Base-by-base conservation (phyloP, 2,888 invertebrate genomes). In the Spodoptera littoralis region DNA sequence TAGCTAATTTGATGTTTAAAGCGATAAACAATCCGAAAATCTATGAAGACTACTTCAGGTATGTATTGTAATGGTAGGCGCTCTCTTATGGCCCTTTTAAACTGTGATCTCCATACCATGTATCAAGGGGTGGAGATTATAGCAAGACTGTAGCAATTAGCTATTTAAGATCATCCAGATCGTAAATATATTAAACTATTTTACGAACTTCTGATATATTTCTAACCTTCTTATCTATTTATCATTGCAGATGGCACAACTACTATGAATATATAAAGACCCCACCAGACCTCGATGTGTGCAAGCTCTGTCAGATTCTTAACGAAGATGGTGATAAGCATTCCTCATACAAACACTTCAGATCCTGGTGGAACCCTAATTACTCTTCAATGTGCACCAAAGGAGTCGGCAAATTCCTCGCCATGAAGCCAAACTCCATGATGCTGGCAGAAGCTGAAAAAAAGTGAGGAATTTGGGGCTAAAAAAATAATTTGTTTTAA, bases 11-110 rank as follows among this genome's bases (percentile, higher is more conserved):
- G 44, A 89, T 92, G 70, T 44, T 79, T 2, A 72, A 80, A 43
- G 88, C 90, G 0, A 87, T 90, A 2, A 74, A 68, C 6, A 77
- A 87, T 44, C 82, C 68, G 3, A 56, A 73, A 1, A 65, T 82
- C 2, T 92, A 92, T 60, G 73, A 80, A 13, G 68, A 87, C 4
- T 91, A 90, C 71, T 92, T 92, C 61, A 87, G 84, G 92, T 91
- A 80, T 65, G 36, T 18, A 18, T 43, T 24, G 11, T n/a, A 12
- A 5, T 4, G 27, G 27, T 27, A 27, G 27, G 5, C 27, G 0
- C 27, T 27, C 27, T 3, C 27, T 3, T 27, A 27, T 27, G 3
- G 5, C 27, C 27, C 3, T 27, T 27, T 27, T 27, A 27, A 27
- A 27, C 18, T 27, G 27, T 5, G 27, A 27, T 27, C 27, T 27